Conservation (phyloP, 2,888 invertebrate genomes). For the Dione vanillae region DNA sequence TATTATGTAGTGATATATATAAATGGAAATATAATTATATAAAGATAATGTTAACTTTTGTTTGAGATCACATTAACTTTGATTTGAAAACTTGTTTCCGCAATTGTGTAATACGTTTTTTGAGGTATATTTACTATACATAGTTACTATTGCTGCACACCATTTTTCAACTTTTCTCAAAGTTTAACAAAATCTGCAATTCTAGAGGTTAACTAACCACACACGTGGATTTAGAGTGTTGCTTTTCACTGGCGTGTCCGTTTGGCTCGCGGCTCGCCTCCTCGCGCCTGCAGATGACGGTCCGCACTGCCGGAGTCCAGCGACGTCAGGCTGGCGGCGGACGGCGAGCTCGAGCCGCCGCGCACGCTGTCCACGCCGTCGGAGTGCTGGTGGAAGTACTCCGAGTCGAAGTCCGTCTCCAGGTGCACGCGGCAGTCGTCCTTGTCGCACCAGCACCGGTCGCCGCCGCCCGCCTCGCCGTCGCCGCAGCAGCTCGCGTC, state of each 20-base stretch:
- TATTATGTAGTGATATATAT: no score
- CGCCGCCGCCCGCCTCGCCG: background rate
- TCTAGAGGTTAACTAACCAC: slow-evolving; percentile 35
- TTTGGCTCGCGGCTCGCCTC: slow-evolving; percentile 42
- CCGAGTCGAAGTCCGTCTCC: slow-evolving; percentile 21
- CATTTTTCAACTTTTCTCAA: no score
- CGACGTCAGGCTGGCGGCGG: slow-evolving; percentile 47
- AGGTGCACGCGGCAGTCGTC: slow-evolving; percentile 33
- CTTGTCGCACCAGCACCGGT: slow-evolving; percentile 36
- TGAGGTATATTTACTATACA: no score
- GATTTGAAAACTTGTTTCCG: no score
- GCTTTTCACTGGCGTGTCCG: slow-evolving; percentile 28
- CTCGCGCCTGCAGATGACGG: slow-evolving; percentile 56
- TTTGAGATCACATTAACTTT: background rate
- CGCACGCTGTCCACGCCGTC: slow-evolving; percentile 2
- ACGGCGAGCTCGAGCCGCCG: slow-evolving; percentile 19
- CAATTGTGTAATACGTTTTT: no score
- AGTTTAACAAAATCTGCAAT: background rate
- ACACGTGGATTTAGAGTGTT: slow-evolving; percentile 41
- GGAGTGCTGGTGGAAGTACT: slow-evolving; percentile 26
- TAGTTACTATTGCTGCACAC: no score
- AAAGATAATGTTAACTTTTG: background rate
- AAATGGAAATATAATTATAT: background rate
- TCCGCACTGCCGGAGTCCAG: slow-evolving; percentile 52
- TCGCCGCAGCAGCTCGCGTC: slow-evolving; percentile 32